Evolutionary conservation across 2,113 vertebrate species (phyloP), one percentile per base, ranked within the genome.

Genomic region (Microtus ochrogaster): DNA sequence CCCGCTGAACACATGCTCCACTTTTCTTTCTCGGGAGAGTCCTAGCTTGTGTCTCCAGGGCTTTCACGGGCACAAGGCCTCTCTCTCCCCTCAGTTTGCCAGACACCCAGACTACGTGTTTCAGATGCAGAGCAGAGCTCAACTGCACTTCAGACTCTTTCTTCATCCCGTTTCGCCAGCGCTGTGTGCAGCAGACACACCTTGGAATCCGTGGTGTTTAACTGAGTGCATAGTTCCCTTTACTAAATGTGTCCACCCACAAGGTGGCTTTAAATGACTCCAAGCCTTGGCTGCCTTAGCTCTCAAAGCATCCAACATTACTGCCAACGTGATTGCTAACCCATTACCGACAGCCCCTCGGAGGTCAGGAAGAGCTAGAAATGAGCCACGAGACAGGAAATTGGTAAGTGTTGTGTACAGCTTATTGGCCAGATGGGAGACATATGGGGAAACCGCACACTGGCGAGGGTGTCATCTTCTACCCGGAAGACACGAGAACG

Each of bases 171-270:
- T 21, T 47, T 76, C 49, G 7, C 72, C 87, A 90, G 33, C 6
- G 33, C 28, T 76, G n/a, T 87, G 89, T 87, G 89, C 76, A 83
- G 19, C 36, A 94, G 82, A 93, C 26, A 83, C 73, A 95, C 55
- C 84, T 93, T 81, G 87, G 74, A 70, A 73, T 93, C 79, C 93
- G 19, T 72, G 76, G 24, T 58, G 89, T 96, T 92, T 72, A 30
- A 33, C 72, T 96, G 47, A 91, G 44, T 92, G 91, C 26, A 73
- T 4, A 47, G n/a, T 7, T 10, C 17, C 41, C 76, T 94, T 95
- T 85, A 95, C 91, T 96, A 92, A 91, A 55, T 63, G 87, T 24
- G 95, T 95, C 94, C 89, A 87, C 36, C 44, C 30, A 72, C 39
- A 36, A 89, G 41, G 26, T 61, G 73, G 17, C 16, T 94, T 96